Conservation (phyloP, 2,113 vertebrate species). For the Apistogramma diplotaenia region DNA sequence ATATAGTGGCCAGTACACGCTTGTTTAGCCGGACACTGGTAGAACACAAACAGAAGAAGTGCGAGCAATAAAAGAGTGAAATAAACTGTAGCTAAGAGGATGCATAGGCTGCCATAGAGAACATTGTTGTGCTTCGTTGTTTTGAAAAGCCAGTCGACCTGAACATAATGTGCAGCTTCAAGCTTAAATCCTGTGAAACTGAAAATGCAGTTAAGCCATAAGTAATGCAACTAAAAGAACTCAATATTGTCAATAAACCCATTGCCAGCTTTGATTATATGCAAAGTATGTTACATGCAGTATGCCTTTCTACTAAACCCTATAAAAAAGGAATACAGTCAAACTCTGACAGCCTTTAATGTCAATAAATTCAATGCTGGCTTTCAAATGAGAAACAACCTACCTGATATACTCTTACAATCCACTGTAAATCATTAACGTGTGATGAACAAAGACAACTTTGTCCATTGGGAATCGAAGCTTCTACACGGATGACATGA, state of each 20-base stretch:
- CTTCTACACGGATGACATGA: slow-evolving; percentile 24
- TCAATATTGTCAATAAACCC: not conserved
- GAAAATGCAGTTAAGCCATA: not conserved
- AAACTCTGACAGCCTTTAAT: not conserved
- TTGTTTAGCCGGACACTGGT: not conserved
- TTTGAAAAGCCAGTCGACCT: not conserved
- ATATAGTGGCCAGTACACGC: not conserved
- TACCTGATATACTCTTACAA: not conserved
- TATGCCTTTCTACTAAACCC: not conserved
- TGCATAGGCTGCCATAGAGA: not conserved
- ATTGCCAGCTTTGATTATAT: not conserved
- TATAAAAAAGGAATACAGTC: not conserved
- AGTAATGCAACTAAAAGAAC: not conserved
- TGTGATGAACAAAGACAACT: not conserved
- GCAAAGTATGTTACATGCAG: not conserved
- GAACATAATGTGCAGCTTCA: not conserved
- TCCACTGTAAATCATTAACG: slow-evolving; percentile 17
- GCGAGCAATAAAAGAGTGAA: not conserved
- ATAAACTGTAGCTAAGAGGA: not conserved
- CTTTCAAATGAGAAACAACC: not conserved
- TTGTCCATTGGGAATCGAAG: slow-evolving; percentile 18
- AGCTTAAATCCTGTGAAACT: not conserved
- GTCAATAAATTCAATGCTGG: not conserved
- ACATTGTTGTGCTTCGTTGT: not conserved
- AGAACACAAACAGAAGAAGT: not conserved